Evolutionary conservation across 2,888 invertebrate genomes (phyloP), one percentile per base, ranked within the genome.

Genomic region (Drosophila mimetica): DNA sequence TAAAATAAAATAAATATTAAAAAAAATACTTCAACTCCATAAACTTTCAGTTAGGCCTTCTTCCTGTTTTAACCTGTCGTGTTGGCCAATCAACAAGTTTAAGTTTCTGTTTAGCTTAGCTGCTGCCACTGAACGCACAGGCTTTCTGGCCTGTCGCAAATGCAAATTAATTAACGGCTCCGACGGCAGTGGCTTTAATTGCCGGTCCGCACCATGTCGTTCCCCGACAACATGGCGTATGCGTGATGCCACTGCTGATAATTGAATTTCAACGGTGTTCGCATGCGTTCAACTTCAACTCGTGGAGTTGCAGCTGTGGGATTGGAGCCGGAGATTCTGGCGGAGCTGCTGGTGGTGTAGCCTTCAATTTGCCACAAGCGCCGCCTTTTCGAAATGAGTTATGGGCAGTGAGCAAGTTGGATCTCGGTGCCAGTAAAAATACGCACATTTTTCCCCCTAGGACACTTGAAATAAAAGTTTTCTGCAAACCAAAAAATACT

Each of bases 141-240:
- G 36, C 36, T 46, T 39, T 42, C 52, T 42, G 63, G 52, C 57
- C 75, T 59, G 66, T 50, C 74, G 71, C 74, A 74, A 77, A 83
- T 88, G 88, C 77, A 86, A 86, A 88, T 86, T 86, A 88, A 88
- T 88, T 78, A 86, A 75, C 73, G 60, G 74, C 74, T 64, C 69
- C 75, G 55, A 50, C 61, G 34, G 72, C 69, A 72, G 72, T 70
- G 71, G 77, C 76, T 85, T 87, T 85, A 88, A 88, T 88, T 85
- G 82, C 78, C 64, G 69, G 57, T 74, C 63, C 44, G 39, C 34
- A 50, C 48, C 48, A 28, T 30, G 60, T 42, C 41, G 36, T 25
- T 54, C 48, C 20, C 34, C 48, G 70, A 55, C 77, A 74, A 80
- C 80, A 66, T 58, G 78, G 80, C 80, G 83, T 81, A 81, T 85